Percentiles rank a stretch among this genome's conserved stretches.
Conservation (phyloP, 2,888 invertebrate species). For the Eupithecia exiguata region DNA sequence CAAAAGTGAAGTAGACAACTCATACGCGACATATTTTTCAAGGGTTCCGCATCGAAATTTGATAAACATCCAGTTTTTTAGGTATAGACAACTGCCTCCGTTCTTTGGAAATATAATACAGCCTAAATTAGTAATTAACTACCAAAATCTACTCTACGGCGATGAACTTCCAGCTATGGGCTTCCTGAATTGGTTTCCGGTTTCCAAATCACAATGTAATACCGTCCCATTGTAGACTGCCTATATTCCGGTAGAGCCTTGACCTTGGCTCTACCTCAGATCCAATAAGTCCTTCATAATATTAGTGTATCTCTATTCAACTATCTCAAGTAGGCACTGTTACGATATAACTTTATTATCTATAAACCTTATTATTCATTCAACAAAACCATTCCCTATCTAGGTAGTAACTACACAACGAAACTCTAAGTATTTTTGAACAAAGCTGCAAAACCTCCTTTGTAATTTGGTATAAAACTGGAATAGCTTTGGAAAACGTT, state of each 20-base stretch:
- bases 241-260: neutral
- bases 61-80: no score
- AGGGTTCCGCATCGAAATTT: no score
- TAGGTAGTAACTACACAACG: neutral
- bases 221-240: neutral
- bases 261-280: neutral
- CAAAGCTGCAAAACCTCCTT: neutral
- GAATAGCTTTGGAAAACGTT: neutral
- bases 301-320: no score
- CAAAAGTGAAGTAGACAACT: no score
- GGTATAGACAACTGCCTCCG: no score
- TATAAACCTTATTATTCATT: no score
- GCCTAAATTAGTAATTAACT: neutral
- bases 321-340: no score
- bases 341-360: no score
- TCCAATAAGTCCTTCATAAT: neutral
- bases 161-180: neutral
- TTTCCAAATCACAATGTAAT: neutral
- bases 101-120: no score
- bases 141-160: neutral
- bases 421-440: neutral
- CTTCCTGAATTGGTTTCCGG: neutral
- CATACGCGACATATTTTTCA: no score
- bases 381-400: neutral
- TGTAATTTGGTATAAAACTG: no score